phyloP scores from a whole-genome alignment of 2,888 invertebrate genomes.

The Siphlonurus alternatus region DNA sequence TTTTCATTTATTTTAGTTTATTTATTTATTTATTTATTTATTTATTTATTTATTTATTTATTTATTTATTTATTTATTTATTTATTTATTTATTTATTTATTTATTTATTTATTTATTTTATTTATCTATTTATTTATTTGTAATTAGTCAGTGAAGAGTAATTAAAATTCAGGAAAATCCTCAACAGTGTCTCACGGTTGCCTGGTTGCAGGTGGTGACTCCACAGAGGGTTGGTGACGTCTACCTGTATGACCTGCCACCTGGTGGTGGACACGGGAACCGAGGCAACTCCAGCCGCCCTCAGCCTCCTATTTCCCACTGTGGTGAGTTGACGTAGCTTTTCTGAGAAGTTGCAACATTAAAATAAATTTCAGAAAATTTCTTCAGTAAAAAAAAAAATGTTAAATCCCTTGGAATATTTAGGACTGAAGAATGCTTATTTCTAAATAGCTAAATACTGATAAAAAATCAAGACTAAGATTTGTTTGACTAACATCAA shows the following conservation, averaged over 20 bases:
- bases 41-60: too few relatives aligned
- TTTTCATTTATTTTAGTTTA: too few relatives aligned
- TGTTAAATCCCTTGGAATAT: too few relatives aligned
- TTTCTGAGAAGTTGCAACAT: neutral
- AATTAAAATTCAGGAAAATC: too few relatives aligned
- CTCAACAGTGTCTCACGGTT: too few relatives aligned
- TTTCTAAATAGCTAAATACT: too few relatives aligned
- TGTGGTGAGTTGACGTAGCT: neutral
- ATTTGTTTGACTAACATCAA: neutral
- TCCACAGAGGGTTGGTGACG: slow-evolving; percentile 53
- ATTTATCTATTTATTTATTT: neutral
- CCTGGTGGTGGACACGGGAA: slow-evolving; percentile 24
- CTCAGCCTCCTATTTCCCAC: neutral
- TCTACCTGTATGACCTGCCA: slow-evolving; percentile 51
- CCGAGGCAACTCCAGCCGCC: neutral
- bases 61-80: neutral
- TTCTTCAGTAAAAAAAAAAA: neutral
- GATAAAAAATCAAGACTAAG: neutral
- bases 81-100: neutral
- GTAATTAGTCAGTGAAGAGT: too few relatives aligned
- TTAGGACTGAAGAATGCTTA: too few relatives aligned
- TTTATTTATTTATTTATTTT: neutral
- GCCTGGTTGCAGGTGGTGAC: slow-evolving; percentile 38
- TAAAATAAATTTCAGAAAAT: neutral
- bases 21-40: too few relatives aligned